Base-by-base conservation (phyloP, 2,113 vertebrate genomes). In the Cololabis saira region DNA sequence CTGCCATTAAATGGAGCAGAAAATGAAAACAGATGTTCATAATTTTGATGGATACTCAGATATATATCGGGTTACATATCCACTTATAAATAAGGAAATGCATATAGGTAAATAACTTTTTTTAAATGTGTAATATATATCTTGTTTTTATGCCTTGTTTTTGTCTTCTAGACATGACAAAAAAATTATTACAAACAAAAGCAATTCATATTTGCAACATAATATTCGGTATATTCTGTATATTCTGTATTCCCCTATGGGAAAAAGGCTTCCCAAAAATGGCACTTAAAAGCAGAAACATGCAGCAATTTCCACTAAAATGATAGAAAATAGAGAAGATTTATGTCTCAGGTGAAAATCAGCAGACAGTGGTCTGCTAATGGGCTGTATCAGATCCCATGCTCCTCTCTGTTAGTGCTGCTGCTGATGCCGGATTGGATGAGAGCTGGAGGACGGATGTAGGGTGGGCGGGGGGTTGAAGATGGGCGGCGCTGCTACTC, bases 281-380 rank as follows among this genome's bases (percentile, higher is more conserved):
- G 6, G 3, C 33, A 9, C 33, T 37, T 37, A 37, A 1, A 37
- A 27, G 24, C 24, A 27, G 24, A 3, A 27, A 27, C 24, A 27
- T 27, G 5, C 24, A 27, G 24, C 24, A 27, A 27, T n/a, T n/a
- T n/a, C n/a, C 24, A 27, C 24, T 27, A 27, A 27, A 27, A 27
- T 27, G 2, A 27, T 27, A 2, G 24, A 27, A 27, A 27, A 27
- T 27, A 27, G 24, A 27, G 24, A 27, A 50, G 11, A 21, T 66
- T 67, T 53, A 81, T 76, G 71, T 67, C 33, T 21, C 41, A 68
- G 60, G 70, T 69, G 65, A 74, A 81, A 65, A 61, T 51, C 27
- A 53, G 7, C 41, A 45, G 63, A 71, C 74, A 21, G 14, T 43
- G 53, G 60, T 24, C 44, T 57, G 50, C 59, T 85, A 82, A 85